These are phyloP conservation scores for Anhinga anhinga DNA, from an alignment of 2,113 vertebrate genomes.

Conservation along the genomic window DNA sequence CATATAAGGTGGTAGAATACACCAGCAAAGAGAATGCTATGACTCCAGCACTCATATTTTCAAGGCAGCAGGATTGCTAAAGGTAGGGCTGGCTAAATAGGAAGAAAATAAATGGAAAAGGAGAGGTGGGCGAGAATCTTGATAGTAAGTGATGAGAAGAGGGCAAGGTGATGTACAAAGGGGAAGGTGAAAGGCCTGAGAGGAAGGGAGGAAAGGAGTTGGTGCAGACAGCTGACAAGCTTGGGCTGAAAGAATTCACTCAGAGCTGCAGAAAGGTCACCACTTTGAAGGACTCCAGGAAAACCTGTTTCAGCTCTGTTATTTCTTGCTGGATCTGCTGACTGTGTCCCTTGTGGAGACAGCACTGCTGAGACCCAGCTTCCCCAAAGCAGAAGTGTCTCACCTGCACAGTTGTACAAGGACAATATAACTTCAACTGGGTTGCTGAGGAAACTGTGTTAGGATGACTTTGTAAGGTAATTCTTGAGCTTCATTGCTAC, in stretches of 20 bases:
- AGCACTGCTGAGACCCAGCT: neutral
- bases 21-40: neutral
- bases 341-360: neutral
- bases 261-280: neutral
- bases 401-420: neutral
- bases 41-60: neutral
- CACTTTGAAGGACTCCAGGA: neutral
- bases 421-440: neutral
- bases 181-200: neutral
- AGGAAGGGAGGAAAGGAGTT: neutral
- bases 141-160: neutral
- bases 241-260: neutral
- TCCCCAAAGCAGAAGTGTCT: neutral
- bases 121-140: neutral
- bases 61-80: neutral
- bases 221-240: neutral
- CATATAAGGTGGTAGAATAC: neutral
- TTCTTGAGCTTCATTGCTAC: neutral
- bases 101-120: neutral
- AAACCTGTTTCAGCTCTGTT: neutral
- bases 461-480: neutral
- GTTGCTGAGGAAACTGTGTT: neutral
- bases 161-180: neutral
- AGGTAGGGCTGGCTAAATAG: neutral
- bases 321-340: neutral